Conservation (phyloP, 2,113 vertebrate species). For the Hassar affinis region DNA sequence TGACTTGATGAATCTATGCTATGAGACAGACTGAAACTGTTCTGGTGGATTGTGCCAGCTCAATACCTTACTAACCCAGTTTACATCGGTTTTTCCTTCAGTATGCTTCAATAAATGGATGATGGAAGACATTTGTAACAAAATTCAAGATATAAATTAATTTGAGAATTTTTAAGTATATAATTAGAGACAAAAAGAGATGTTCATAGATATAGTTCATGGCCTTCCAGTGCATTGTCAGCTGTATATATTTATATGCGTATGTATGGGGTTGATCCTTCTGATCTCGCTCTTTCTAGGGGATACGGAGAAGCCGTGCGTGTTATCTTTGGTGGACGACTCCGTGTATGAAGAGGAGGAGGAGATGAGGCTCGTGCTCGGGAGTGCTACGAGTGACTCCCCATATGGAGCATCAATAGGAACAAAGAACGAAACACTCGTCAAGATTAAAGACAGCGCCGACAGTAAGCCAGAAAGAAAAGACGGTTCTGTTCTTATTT, state of each 20-base stretch:
- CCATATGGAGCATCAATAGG: constrained; percentile 86
- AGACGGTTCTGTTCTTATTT: neutral
- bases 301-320: constrained; percentile 84
- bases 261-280: neutral
- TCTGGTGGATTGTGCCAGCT: too few species aligned
- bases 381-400: constrained; percentile 80
- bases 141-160: neutral
- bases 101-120: neutral
- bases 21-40: too few species aligned
- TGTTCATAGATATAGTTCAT: neutral
- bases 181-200: neutral
- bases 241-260: neutral
- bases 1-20: too few species aligned
- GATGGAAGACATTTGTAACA: neutral
- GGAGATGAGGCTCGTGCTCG: constrained; percentile 86
- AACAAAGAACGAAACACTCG: constrained; percentile 81
- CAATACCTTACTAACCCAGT: too few species aligned
- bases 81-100: too few species aligned
- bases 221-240: neutral
- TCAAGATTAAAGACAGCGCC: constrained; percentile 83
- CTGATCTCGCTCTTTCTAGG: constrained; percentile 67
- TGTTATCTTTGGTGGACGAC: constrained; percentile 81
- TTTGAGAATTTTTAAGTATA: neutral
- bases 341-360: constrained; percentile 82
- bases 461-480: constrained; percentile 81